Evolutionary conservation across 53 echinoderm and acorn worm species (phyloP).

Genomic region (Antedon mediterranea): DNA sequence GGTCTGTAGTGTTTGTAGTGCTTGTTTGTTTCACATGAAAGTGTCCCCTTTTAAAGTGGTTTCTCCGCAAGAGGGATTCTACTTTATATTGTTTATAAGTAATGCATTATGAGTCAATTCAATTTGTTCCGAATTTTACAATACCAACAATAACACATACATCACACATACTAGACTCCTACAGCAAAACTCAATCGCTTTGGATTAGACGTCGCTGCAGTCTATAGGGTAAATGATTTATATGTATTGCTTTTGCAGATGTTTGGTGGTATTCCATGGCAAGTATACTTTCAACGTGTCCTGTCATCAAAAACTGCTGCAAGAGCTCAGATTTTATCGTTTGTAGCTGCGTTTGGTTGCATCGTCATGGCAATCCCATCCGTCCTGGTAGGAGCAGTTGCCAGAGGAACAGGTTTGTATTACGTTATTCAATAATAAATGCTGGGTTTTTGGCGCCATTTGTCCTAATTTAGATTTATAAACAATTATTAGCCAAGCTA

Average conservation of each 20-base stretch:
- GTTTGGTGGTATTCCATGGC: constrained; percentile 98
- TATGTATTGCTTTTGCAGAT: constrained; percentile 33
- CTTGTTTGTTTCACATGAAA: no score
- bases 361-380: constrained; percentile 89
- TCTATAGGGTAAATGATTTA: background rate
- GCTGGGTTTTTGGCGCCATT: no score
- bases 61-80: no score
- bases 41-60: no score
- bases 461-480: no score
- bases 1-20: no score
- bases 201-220: background rate
- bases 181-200: background rate
- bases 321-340: constrained; percentile 73
- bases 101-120: no score
- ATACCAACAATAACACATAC: no score
- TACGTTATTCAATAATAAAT: background rate
- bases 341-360: constrained; percentile 75
- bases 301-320: constrained; percentile 72
- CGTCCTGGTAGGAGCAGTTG: constrained; percentile 92
- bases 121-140: no score
- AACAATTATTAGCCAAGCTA: no score
- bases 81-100: no score
- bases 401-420: constrained; percentile 52
- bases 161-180: no score
- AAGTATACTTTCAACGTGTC: constrained; percentile 96